Evolutionary conservation across 2,888 invertebrate genomes (phyloP), one percentile per base, ranked within the genome.

Genomic region (Bellardia pandia): DNA sequence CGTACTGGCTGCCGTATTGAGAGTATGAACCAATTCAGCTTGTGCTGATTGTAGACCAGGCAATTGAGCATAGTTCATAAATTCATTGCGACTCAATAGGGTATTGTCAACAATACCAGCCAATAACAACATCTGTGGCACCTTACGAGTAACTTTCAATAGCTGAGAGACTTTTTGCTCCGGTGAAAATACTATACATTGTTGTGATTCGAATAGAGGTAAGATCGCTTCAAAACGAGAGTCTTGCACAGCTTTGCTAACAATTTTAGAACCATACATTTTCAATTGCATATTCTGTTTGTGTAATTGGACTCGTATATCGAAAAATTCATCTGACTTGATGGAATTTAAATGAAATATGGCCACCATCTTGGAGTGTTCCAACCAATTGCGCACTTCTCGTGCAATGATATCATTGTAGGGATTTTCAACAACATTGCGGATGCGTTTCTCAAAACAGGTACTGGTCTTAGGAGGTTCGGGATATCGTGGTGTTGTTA

Each of bases 91-190:
- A 86, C 95, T 96, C 89, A 97, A 90, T 42, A 97, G 92, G 82
- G 94, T 94, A 68, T 96, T 95, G 90, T 97, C 96, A 74, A 96
- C 94, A 86, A 97, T 95, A n/a, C 96, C 97, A 95, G 97, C 96
- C 92, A 98, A 92, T 30, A 97, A 93, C 89, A 96, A 92, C 90
- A 97, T 93, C 91, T 96, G 96, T 1, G 96, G 96, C 88, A 95
- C 94, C 91, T 96, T 97, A 85, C 95, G 96, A 6, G 96, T 92
- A 60, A 96, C 94, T 92, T 95, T 96, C 53, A 96, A 92, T 90
- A 97, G 91, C 89, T 94, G 94, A 11, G 92, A 92, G 53, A 96
- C 94, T 90, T 95, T 95, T 48, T 95, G 94, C 69, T 96, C 95
- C 77, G 95, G 94, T 62, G 96, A 96, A 93, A 97, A 97, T 64